These are phyloP conservation scores for Diplodus puntazzo DNA, from an alignment of 2,797 vertebrate species.

Conservation along the genomic window DNA sequence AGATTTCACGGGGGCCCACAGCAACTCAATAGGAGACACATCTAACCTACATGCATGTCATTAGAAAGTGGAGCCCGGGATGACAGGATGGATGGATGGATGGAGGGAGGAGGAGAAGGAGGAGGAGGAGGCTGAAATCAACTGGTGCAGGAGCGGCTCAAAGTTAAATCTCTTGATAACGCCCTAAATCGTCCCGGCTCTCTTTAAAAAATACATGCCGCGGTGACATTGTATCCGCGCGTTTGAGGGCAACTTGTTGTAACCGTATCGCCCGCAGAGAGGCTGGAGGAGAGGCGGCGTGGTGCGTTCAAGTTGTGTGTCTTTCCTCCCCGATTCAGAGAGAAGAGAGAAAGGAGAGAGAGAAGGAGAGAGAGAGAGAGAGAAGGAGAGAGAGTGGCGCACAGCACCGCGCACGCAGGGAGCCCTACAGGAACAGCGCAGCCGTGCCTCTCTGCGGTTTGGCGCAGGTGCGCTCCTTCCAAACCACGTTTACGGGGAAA, in stretches of 20 bases:
- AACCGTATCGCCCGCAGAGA: conserved; percentile 33
- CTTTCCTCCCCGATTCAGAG: neutral
- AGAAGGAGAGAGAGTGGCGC: neutral
- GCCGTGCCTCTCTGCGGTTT: conserved; percentile 37
- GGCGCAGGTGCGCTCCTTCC: conserved; percentile 67
- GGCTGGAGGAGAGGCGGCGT: neutral
- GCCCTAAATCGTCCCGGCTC: conserved; percentile 81
- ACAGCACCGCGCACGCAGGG: conserved; percentile 3
- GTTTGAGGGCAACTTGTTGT: conserved; percentile 71
- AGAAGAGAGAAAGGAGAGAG: neutral
- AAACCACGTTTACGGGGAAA: neutral
- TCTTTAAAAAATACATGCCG: conserved; percentile 67
- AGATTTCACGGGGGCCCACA: conserved; percentile 89
- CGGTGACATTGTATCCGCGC: conserved; percentile 53
- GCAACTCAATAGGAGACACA: conserved; percentile 74
- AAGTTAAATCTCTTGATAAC: conserved; percentile 76
- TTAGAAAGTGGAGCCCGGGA: conserved; percentile 94
- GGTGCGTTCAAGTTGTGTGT: conserved; percentile 1
- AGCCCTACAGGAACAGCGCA: conserved; percentile 28
- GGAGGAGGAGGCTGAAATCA: conserved; percentile 42
- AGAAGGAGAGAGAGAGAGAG: neutral
- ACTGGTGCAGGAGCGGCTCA: conserved; percentile 57
- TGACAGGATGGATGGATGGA: conserved; percentile 80
- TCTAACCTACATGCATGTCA: conserved; percentile 98
- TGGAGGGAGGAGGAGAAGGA: conserved; percentile 20